Base-by-base conservation (phyloP, 2,797 vertebrate species). In the Neosilurus hyrtlii region DNA sequence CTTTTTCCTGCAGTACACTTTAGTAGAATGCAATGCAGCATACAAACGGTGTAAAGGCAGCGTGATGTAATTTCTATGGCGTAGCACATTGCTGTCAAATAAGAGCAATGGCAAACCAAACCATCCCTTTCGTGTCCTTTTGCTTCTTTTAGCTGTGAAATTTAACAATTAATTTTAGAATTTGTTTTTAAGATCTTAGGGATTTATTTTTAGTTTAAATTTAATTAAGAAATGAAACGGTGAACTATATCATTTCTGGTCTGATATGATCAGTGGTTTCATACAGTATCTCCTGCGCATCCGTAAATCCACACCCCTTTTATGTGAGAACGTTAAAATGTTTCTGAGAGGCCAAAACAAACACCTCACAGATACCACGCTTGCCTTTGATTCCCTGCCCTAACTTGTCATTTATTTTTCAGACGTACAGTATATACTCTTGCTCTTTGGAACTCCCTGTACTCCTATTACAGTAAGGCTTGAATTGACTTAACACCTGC, bases 331-430 rank as follows among this genome's bases (percentile, higher is more conserved):
- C 72, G 35, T 75, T 59, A 22, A 57, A 57, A 75, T 59, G 6
- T 18, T 75, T 37, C 52, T 10, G 57, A 54, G 49, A 54, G 15
- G 71, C 71, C 71, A 54, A 75, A 30, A 75, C 56, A 76, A 76
- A 61, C 56, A 76, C 6, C 73, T 61, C 59, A 59, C 26, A 37
- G 54, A 57, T 35, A 35, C 56, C 26, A 56, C 2, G 9, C 16
- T 35, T 56, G 72, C 30, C 72, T 30, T 57, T 74, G 52, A 74
- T 57, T 74, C 26, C 54, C 16, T 59, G 16, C 1, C 16, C 30
- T 74, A 30, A 74, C 10, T 2, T 56, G 0, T 56, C 16, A 30
- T 56, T 74, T 0, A 57, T 22, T 57, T 73, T 75, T 57, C 18
- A 22, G 56, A 2, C 14, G 11, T 74, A 24, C 26, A 22, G 37